Conservation (phyloP, 2,888 invertebrate species). For the Diogma glabrata region DNA sequence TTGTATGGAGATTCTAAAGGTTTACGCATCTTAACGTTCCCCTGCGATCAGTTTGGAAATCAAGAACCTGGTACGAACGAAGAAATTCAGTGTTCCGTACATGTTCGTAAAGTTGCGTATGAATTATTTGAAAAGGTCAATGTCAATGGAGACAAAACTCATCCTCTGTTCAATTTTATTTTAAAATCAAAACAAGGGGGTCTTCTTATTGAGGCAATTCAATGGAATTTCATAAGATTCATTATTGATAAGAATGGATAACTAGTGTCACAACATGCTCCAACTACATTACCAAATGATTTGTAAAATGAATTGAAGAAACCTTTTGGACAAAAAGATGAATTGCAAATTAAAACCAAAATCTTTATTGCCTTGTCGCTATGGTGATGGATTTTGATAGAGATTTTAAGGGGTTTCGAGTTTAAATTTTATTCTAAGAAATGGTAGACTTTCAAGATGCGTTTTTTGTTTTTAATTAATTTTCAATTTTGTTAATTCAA, state of each 20-base stretch:
- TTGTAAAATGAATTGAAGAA: too few species aligned
- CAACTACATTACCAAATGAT: constrained; percentile 42
- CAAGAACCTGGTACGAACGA: constrained; percentile 53
- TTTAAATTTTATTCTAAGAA: too few species aligned
- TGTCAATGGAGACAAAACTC: constrained; percentile 56
- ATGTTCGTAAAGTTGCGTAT: constrained; percentile 35
- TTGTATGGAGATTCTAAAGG: constrained; percentile 30
- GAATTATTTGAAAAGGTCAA: constrained; percentile 57
- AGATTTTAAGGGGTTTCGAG: too few species aligned
- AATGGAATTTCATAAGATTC: constrained; percentile 89
- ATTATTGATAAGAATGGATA: constrained; percentile 61
- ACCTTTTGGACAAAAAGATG: too few species aligned
- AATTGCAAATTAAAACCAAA: too few species aligned
- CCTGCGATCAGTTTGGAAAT: constrained; percentile 60
- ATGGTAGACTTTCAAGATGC: too few species aligned
- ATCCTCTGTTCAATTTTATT: constrained; percentile 56
- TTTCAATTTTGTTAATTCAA: too few species aligned
- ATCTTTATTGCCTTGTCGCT: too few species aligned
- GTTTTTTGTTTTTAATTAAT: too few species aligned
- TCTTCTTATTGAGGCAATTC: constrained; percentile 51
- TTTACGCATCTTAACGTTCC: constrained; percentile 60
- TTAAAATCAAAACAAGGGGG: constrained; percentile 47
- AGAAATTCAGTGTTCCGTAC: constrained; percentile 45
- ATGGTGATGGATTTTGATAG: too few species aligned
- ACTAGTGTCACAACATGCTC: constrained; percentile 54